phyloP scores from a whole-genome alignment of 2,888 invertebrate genomes.

The Eupithecia abbreviata region DNA sequence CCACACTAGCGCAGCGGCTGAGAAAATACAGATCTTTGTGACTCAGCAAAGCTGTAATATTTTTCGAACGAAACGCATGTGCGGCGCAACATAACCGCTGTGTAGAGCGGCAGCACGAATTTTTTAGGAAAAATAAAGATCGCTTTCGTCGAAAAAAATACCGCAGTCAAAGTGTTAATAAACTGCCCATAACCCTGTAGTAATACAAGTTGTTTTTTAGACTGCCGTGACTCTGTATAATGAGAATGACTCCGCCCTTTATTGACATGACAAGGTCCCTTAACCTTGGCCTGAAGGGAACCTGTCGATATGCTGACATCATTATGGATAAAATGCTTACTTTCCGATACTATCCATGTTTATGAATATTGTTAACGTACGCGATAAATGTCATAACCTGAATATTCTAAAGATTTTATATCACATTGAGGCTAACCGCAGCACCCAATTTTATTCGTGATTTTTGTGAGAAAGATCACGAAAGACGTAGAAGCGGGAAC shows the following conservation, averaged over 20 bases:
- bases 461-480: no score
- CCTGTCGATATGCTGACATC: constrained; percentile 21
- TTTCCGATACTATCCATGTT: neutral
- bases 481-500: no score
- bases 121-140: no score
- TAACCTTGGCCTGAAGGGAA: constrained; percentile 23
- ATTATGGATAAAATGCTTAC: constrained; percentile 13
- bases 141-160: no score
- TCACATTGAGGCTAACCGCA: neutral
- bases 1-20: no score
- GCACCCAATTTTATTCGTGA: no score
- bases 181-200: neutral
- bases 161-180: no score
- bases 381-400: neutral
- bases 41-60: no score
- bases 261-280: constrained; percentile 12
- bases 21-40: no score
- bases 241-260: constrained; percentile 7
- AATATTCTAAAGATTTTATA: neutral
- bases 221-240: constrained; percentile 5
- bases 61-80: no score
- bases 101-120: no score
- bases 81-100: no score
- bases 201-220: neutral
- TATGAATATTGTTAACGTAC: neutral